Evolutionary conservation across 1,140 invertebrate species (phyloP).

Genomic region (Megalonaias nervosa): DNA sequence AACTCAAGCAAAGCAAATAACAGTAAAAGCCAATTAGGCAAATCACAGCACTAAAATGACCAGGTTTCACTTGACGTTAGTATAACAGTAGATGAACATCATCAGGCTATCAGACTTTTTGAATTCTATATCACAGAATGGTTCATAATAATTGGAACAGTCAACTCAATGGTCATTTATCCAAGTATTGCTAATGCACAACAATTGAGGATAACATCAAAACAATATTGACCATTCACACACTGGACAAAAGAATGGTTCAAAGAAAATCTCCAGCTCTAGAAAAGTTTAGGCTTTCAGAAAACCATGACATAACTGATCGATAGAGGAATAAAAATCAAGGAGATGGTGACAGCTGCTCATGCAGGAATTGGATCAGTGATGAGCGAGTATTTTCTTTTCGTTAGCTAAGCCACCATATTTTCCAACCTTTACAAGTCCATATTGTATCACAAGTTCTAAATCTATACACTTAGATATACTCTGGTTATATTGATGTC

Average conservation of each 20-base stretch:
- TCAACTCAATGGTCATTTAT: slow-evolving; percentile 3
- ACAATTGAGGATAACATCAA: slow-evolving; percentile 30
- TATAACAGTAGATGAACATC: too few relatives aligned
- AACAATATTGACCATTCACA: slow-evolving; percentile 18
- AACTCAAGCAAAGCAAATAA: too few relatives aligned
- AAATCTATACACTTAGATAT: background rate
- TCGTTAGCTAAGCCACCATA: background rate
- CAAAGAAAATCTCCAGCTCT: slow-evolving; percentile 19
- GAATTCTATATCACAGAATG: too few relatives aligned
- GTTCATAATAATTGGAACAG: too few relatives aligned
- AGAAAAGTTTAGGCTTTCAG: slow-evolving; percentile 11
- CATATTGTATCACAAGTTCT: background rate
- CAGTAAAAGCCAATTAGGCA: too few relatives aligned
- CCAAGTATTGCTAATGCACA: slow-evolving; percentile 33
- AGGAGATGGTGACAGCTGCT: slow-evolving; percentile 23
- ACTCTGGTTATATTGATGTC: background rate
- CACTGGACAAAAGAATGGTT: slow-evolving; percentile 19
- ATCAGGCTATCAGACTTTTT: too few relatives aligned
- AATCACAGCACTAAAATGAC: too few relatives aligned
- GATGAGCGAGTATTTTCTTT: slow-evolving; percentile 16
- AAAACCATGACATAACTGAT: background rate
- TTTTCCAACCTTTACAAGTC: background rate
- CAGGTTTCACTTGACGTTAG: too few relatives aligned
- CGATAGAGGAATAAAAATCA: slow-evolving; percentile 4
- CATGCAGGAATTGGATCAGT: slow-evolving; percentile 17